phyloP scores from a whole-genome alignment of 1,140 invertebrate species.

The Zeugodacus cucurbitae region DNA sequence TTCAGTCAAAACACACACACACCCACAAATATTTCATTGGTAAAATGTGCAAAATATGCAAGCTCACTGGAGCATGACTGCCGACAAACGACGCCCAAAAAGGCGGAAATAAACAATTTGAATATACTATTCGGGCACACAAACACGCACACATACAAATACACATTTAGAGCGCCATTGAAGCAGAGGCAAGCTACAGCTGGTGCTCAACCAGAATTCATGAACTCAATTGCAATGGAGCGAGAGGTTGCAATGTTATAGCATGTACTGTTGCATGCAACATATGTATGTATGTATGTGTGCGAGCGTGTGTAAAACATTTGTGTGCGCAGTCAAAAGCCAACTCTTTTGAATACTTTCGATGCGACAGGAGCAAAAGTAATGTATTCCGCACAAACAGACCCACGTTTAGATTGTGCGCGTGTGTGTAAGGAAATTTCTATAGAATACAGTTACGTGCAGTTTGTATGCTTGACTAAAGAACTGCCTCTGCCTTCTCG shows the following conservation, averaged over 20 bases:
- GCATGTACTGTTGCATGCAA: neutral
- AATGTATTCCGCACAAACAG: neutral
- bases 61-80: slow-evolving; percentile 1
- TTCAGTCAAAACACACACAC: neutral
- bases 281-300: neutral
- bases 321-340: neutral
- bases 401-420: neutral
- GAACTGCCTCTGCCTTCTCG: neutral
- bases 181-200: neutral
- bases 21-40: neutral
- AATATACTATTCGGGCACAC: neutral
- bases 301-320: neutral
- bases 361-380: neutral
- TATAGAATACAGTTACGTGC: neutral
- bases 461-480: neutral
- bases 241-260: neutral
- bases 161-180: neutral
- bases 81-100: neutral
- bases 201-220: slow-evolving; percentile 3
- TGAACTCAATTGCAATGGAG: neutral
- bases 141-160: neutral
- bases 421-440: neutral
- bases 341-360: neutral
- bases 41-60: slow-evolving; percentile 11
- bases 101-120: slow-evolving; percentile 34